Percentiles rank a stretch among this genome's conserved stretches.
Evolutionary conservation across 1,140 invertebrate genomes (phyloP).

Genomic region (Metopolophium dirhodum): DNA sequence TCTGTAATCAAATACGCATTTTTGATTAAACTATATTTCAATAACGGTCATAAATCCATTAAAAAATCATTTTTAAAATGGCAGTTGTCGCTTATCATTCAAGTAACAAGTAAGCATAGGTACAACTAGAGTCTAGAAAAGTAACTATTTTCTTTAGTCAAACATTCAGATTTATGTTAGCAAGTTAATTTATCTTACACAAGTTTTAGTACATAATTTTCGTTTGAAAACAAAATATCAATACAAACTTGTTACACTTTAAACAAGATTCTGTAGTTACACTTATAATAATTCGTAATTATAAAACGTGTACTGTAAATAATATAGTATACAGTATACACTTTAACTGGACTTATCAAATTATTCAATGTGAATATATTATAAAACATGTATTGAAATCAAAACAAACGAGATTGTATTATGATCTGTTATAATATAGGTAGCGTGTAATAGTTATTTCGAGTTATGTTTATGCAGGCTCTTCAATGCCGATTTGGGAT

Average conservation of each 20-base stretch:
- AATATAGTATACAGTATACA: background rate
- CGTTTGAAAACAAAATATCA: background rate
- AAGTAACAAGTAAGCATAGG: too few species aligned
- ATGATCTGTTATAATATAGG: background rate
- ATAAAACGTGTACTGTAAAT: background rate
- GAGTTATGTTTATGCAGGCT: background rate
- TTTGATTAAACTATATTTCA: background rate
- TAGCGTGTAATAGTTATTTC: background rate
- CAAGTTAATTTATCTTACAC: background rate
- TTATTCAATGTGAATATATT: background rate
- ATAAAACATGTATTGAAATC: background rate
- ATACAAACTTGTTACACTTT: background rate
- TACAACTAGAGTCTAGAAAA: background rate
- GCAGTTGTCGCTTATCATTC: background rate
- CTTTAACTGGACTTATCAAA: background rate
- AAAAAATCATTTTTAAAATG: background rate
- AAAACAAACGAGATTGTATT: background rate
- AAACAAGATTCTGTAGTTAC: background rate
- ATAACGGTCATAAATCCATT: background rate
- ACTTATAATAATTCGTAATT: background rate
- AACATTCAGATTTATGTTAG: background rate
- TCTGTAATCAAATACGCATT: background rate
- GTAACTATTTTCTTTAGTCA: background rate
- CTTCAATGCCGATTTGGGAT: background rate
- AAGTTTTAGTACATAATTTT: background rate